Evolutionary conservation across 2,113 vertebrate genomes (phyloP).

Genomic region (Anseranas semipalmata): DNA sequence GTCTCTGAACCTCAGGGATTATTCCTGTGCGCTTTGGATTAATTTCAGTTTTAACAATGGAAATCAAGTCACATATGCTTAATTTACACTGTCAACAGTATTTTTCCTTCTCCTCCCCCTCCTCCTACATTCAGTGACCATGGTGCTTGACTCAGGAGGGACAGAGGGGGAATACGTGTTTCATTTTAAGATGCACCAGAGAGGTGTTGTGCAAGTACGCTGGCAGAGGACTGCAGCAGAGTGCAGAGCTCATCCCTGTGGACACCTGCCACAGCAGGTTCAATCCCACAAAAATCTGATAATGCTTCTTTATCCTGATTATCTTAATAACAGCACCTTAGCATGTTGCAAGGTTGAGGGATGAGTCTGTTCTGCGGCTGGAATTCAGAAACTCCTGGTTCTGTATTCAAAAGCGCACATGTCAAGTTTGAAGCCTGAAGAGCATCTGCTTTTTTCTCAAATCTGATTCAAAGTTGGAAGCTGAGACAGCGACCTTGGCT

Average conservation of each 20-base stretch:
- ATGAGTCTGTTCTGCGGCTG: background rate
- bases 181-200: background rate
- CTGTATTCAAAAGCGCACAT: background rate
- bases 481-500: background rate
- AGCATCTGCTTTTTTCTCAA: background rate
- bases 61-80: background rate
- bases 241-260: background rate
- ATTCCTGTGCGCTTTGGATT: background rate
- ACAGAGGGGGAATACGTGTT: background rate
- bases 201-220: background rate
- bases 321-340: background rate
- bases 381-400: background rate
- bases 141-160: background rate
- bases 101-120: background rate
- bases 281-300: slow-evolving; percentile 10
- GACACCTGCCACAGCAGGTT: slow-evolving; percentile 3
- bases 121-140: background rate
- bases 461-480: background rate
- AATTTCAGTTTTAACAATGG: background rate
- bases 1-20: background rate
- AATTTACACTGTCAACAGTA: background rate
- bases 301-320: slow-evolving; percentile 12
- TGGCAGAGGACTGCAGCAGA: background rate
- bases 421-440: background rate
- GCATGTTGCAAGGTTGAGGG: background rate